A percentile compares a stretch with the other conserved stretches of the same genome.
phyloP scores from a whole-genome alignment of 2,888 invertebrate genomes.

The Bembecia ichneumoniformis region DNA sequence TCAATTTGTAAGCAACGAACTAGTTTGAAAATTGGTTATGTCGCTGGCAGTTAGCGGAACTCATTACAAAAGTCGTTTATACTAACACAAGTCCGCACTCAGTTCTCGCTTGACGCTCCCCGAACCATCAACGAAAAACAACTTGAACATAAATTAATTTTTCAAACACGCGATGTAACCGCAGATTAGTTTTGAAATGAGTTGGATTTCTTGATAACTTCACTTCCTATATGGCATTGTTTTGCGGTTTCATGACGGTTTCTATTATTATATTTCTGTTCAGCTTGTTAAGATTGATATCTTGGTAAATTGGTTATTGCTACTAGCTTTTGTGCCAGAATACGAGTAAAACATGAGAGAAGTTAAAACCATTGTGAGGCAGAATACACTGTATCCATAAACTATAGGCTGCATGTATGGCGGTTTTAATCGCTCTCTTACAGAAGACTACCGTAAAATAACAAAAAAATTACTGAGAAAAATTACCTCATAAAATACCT shows the following conservation, averaged over 20 bases:
- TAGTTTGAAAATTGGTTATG: slow-evolving; percentile 37
- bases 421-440: too few species aligned
- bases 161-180: slow-evolving; percentile 55
- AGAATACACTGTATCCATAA: too few species aligned
- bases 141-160: slow-evolving; percentile 56
- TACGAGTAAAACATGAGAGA: too few species aligned
- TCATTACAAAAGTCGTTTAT: slow-evolving; percentile 45
- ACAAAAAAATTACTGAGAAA: too few species aligned
- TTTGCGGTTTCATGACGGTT: slow-evolving; percentile 46
- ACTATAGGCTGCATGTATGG: too few species aligned
- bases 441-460: too few species aligned
- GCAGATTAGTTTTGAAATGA: slow-evolving; percentile 48
- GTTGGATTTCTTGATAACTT: slow-evolving; percentile 43
- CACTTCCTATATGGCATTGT: slow-evolving; percentile 32
- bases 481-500: too few species aligned
- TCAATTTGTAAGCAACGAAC: slow-evolving; percentile 19
- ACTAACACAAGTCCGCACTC: slow-evolving; percentile 42
- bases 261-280: slow-evolving; percentile 34
- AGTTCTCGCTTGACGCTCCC: slow-evolving; percentile 15
- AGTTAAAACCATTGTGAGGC: too few species aligned
- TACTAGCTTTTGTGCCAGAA: too few species aligned
- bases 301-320: slow-evolving; percentile 17
- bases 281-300: slow-evolving; percentile 35
- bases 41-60: slow-evolving; percentile 41
- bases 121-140: slow-evolving; percentile 19